Evolutionary conservation across 2,797 vertebrate genomes (phyloP).

Genomic region (Hoplostethus mediterraneus): DNA sequence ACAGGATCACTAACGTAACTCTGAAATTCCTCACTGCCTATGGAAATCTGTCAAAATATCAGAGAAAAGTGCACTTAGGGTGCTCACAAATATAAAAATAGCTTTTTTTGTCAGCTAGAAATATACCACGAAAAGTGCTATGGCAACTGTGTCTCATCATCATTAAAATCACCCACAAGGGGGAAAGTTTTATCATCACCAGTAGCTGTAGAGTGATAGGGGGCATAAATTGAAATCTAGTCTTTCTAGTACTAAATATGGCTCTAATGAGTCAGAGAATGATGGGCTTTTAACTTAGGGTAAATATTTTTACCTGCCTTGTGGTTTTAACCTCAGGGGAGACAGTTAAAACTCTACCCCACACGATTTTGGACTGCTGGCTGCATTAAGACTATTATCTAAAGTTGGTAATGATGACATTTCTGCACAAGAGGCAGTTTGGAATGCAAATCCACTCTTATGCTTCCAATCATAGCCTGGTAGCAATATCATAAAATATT

Average conservation of each 20-base stretch:
- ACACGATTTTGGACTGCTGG: constrained; percentile 46
- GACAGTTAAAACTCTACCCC: constrained; percentile 35
- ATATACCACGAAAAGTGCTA: constrained; percentile 32
- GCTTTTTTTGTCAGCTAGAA: constrained; percentile 28
- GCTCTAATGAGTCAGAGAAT: constrained; percentile 58
- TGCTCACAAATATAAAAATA: constrained; percentile 46
- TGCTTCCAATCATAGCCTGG: constrained; percentile 79
- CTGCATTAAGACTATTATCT: constrained; percentile 56
- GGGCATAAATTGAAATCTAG: constrained; percentile 20
- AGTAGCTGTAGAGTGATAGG: constrained; percentile 40
- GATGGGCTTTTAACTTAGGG: constrained; percentile 55
- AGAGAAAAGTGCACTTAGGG: constrained; percentile 30
- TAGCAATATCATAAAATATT: constrained; percentile 85
- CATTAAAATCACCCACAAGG: constrained; percentile 43
- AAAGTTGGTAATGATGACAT: constrained; percentile 55
- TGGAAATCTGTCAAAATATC: constrained; percentile 35
- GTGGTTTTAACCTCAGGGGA: constrained; percentile 56
- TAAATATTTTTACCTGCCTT: constrained; percentile 69
- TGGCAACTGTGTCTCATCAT: constrained; percentile 36
- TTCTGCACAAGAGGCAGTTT: constrained; percentile 81
- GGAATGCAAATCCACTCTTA: constrained; percentile 80
- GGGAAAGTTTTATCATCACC: constrained; percentile 31
- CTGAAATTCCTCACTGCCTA: constrained; percentile 31
- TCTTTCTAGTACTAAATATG: constrained; percentile 45
- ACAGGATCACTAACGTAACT: constrained; percentile 19